Base-by-base conservation (phyloP, 2,888 invertebrate species). In the Melanchra persicariae region DNA sequence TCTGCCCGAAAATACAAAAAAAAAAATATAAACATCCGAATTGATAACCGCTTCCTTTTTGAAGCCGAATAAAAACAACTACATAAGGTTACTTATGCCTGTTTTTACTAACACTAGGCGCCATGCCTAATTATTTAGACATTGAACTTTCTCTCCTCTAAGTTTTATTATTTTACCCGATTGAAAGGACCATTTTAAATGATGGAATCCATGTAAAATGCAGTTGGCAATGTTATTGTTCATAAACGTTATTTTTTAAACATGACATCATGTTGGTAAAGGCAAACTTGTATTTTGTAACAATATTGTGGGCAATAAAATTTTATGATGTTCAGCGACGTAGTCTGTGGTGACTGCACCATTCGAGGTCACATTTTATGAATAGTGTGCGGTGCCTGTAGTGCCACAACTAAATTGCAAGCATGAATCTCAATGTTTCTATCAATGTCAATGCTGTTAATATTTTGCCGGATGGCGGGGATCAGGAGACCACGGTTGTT, bases 221-320 rank as follows among this genome's bases (percentile, higher is more conserved):
- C 78, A 80, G 74, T 79, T 87, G 82, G 81, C 85, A 85, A 81
- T 75, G 81, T 78, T 81, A 79, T 80, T 73, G 74, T 79, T 81
- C 52, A 74, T 82, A 72, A 82, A 85, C 60, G 71, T 78, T 82
- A 82, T 85, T 81, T 85, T 79, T 81, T 81, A 83, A 85, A 85
- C 77, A 87, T 91, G 90, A 91, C 90, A 90, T 92, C 91, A 91
- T 83, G 49, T 76, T 76, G 81, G 82, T 83, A 88, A 85, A 88
- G 83, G 81, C 81, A 78, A 85, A 81, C 82, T 83, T 82, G 81
- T 85, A 87, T 79, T 79, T 81, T 83, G 80, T 81, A 80, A 82
- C 86, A 87, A 87, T 79, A 86, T 85, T 83, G 79, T 82, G 65
- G 77, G 83, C 80, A 87, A 88, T 92, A 90, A 91, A 88, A 88